Base-by-base conservation (phyloP, 2,113 vertebrate species). In the Microcebus tavaratra region DNA sequence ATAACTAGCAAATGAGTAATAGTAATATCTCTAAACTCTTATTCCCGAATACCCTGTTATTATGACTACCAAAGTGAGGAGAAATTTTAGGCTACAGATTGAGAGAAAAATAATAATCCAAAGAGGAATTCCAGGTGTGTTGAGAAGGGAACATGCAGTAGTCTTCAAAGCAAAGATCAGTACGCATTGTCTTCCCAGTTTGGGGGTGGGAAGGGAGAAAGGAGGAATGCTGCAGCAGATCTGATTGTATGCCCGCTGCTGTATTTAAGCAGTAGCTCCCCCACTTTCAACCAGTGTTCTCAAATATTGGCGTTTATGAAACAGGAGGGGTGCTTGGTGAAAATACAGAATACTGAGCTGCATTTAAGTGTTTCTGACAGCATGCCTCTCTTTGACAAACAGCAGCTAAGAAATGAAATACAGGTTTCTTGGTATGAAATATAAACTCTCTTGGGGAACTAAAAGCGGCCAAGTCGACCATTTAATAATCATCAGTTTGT, bases 221-320 rank as follows among this genome's bases (percentile, higher is more conserved):
- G 18, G 31, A 81, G 2, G 25, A 79, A 59, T 7, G 8, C 5
- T 29, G 0, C 9, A 70, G 25, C 55, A 36, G 29, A 39, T 15
- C 27, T 59, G 25, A 50, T 57, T 2, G 0, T 6, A 15, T 18
- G 5, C 8, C 36, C 3, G 1, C n/a, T 25, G 1, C n/a, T 25
- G 34, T 29, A 2, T 0, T 25, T 68, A 2, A 39, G 5, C 42
- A 53, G 39, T 10, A 17, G 13, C 5, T 42, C 55, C 20, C 0
- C 11, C 12, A 23, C 4, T 20, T 17, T 27, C 34, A 55, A 23
- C 15, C 5, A 3, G 2, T 45, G 15, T 73, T 29, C 23, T 93
- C 50, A 70, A 68, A 48, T 61, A 10, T 70, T 78, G 48, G 20
- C n/a, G 42, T 57, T 82, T 65, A 23, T 3, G 8, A 61, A 34